These are phyloP conservation scores for Rhamnusium bicolor DNA, from an alignment of 2,888 invertebrate species.

Conservation along the genomic window DNA sequence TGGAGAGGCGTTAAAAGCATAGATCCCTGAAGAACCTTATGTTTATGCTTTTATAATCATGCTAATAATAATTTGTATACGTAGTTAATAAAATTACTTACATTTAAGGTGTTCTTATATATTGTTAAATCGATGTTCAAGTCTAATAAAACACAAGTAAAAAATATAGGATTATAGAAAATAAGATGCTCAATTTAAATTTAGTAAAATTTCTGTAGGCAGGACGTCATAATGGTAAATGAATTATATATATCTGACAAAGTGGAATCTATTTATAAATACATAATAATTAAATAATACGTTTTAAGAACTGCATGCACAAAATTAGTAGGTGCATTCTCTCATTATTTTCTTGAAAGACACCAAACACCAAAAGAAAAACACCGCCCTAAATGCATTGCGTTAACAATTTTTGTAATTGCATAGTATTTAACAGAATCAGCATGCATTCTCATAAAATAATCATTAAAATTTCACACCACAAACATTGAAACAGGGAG, in stretches of 20 bases:
- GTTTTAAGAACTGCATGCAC: constrained; percentile 1
- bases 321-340: constrained; percentile 12
- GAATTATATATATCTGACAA: background rate
- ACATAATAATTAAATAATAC: constrained; percentile 19
- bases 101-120: too few species aligned
- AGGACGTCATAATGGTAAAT: background rate
- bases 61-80: too few species aligned
- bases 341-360: constrained; percentile 10
- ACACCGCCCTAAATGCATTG: constrained; percentile 7
- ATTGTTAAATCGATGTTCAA: too few species aligned
- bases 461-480: constrained; percentile 34
- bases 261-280: background rate
- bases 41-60: too few species aligned
- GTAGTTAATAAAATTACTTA: too few species aligned
- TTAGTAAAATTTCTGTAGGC: background rate
- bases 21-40: too few species aligned
- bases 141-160: too few species aligned
- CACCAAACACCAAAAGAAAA: constrained; percentile 4
- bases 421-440: constrained; percentile 12
- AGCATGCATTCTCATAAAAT: constrained; percentile 9
- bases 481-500: constrained; percentile 32
- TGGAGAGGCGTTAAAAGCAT: too few species aligned
- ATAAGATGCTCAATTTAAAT: background rate
- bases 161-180: too few species aligned
- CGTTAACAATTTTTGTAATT: constrained; percentile 21